Conservation (phyloP, 23 tunicate genomes). For the Diplosoma virens region DNA sequence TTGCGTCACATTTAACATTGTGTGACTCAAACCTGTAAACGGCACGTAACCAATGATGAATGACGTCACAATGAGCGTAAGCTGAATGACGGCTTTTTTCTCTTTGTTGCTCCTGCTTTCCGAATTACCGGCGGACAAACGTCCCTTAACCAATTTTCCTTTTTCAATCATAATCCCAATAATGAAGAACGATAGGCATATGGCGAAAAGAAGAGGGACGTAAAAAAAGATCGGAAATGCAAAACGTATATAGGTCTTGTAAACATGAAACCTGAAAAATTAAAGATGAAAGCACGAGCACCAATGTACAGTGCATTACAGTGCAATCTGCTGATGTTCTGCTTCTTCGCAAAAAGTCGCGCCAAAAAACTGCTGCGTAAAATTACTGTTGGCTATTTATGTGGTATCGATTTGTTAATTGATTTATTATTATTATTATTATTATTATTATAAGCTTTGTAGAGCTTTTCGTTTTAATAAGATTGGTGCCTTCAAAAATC, state of each 20-base stretch:
- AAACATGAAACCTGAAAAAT: not conserved
- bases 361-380: no score
- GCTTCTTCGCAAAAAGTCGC: no score
- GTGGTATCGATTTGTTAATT: no score
- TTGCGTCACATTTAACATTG: not conserved
- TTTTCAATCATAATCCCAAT: not conserved
- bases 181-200: not conserved
- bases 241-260: not conserved
- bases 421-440: no score
- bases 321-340: no score
- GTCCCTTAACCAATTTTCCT: not conserved
- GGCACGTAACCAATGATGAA: conserved; percentile 55
- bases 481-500: no score
- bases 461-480: no score
- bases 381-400: no score
- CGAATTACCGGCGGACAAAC: not conserved
- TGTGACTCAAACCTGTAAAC: conserved; percentile 10
- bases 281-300: no score
- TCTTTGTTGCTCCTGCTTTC: not conserved
- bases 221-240: conserved; percentile 12
- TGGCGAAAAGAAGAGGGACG: conserved; percentile 7
- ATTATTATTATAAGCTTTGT: no score
- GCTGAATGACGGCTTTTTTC: conserved; percentile 27
- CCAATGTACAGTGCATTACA: no score
- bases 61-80: conserved; percentile 32